phyloP scores from a whole-genome alignment of 2,113 vertebrate species.

The Myotis yumanensis region DNA sequence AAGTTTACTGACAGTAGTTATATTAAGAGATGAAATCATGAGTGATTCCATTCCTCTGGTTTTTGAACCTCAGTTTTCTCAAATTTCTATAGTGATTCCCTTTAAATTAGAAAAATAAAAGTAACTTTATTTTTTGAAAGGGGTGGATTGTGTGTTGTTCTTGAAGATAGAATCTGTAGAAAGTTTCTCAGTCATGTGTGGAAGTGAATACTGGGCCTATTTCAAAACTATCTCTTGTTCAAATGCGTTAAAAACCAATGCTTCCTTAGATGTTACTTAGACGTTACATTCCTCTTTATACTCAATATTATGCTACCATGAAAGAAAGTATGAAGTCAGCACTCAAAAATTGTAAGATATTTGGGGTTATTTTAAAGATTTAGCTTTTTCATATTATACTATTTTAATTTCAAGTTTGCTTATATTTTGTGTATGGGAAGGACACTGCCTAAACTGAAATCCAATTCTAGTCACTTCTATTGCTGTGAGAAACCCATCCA shows the following conservation, averaged over 20 bases:
- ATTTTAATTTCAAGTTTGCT: neutral
- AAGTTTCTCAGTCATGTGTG: neutral
- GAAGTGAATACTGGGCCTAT: neutral
- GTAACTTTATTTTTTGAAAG: neutral
- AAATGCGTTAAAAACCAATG: neutral
- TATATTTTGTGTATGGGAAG: neutral
- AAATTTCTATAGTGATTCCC: neutral
- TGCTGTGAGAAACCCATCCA: neutral
- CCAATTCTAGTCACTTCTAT: slow-evolving; percentile 4
- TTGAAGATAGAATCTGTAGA: neutral
- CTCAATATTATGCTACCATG: neutral
- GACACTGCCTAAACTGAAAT: neutral
- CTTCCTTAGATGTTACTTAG: neutral
- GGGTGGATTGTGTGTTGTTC: accelerated
- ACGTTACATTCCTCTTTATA: neutral
- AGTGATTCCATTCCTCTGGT: neutral
- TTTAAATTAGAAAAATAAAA: neutral
- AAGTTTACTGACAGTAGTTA: neutral
- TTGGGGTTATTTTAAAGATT: neutral
- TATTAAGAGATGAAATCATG: neutral
- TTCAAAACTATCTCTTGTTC: neutral
- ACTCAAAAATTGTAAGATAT: neutral
- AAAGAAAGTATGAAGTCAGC: neutral
- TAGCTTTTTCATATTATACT: neutral
- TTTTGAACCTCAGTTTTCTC: neutral